A percentile compares a stretch with the other conserved stretches of the same genome.
phyloP scores from a whole-genome alignment of 2,888 invertebrate genomes.

The Sinopyrophorus schimmeli region DNA sequence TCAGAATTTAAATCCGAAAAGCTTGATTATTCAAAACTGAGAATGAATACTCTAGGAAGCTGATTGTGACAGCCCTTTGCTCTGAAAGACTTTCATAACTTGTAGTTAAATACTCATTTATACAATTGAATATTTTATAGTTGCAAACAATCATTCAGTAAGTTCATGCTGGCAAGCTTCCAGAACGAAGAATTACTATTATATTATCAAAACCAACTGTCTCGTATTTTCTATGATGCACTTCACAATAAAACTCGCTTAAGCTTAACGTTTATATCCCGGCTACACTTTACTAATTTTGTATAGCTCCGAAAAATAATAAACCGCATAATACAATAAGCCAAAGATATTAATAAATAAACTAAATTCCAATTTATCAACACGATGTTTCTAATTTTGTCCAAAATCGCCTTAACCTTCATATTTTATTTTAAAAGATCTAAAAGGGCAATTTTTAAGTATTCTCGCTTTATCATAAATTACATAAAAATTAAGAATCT shows the following conservation, averaged over 20 bases:
- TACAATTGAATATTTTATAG: constrained; percentile 29
- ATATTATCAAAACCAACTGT: constrained; percentile 45
- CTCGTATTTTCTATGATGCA: constrained; percentile 39
- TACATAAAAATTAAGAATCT: too few species aligned
- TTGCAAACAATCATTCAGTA: constrained; percentile 19
- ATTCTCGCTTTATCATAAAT: too few species aligned
- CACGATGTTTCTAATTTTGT: too few species aligned
- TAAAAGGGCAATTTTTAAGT: too few species aligned
- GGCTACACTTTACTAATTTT: too few species aligned
- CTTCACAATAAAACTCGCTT: constrained; percentile 39
- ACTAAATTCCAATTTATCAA: too few species aligned
- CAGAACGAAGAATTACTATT: constrained; percentile 44
- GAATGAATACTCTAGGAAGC: constrained; percentile 5
- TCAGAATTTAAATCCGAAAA: constrained; percentile 8
- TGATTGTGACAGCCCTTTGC: constrained; percentile 16
- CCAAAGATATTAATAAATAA: too few species aligned
- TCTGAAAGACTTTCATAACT: constrained; percentile 9
- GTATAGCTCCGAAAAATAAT: too few species aligned
- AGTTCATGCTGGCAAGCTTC: constrained; percentile 21
- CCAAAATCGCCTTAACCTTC: too few species aligned
- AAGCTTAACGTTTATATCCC: too few species aligned
- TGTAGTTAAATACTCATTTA: constrained; percentile 22
- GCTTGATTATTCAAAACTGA: constrained; percentile 11
- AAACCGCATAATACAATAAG: too few species aligned
- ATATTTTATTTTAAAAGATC: too few species aligned